Evolutionary conservation across 2,888 invertebrate genomes (phyloP), one percentile per base, ranked within the genome.

Genomic region (Peribatodes rhomboidaria): DNA sequence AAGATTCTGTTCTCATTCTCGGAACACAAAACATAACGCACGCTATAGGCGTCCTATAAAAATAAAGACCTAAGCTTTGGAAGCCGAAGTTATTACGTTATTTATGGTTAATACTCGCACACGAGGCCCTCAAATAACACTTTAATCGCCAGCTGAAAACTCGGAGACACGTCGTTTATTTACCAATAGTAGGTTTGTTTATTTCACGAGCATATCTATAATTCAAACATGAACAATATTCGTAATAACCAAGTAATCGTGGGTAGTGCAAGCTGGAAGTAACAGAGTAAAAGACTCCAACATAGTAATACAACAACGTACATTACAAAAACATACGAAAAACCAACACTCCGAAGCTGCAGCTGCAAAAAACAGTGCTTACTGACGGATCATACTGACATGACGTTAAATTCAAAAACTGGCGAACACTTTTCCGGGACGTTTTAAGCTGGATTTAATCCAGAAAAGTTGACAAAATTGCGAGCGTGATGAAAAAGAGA

Each of bases 51-150:
- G 16, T 33, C 14, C 31, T 16, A 49, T 4, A 35, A 50, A 37
- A 37, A 20, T 50, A 50, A 35, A 50, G 35, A 37, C 20, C 35
- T 35, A 35, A 35, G 35, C 50, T 50, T 50, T 50, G 50, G 37
- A 50, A 50, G 50, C 50, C 50, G 44, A 20, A 14, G 11, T 49
- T 33, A 50, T 37, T 35, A 35, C 49, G 49, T 49, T 49, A 33
- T 16, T 18, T 14, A 8, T 49, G 27, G 11, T 27, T 47, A 13
- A n/a, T 49, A 14, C 18, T 31, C 35, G 13, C 9, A 7, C 18
- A n/a, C n/a, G 35, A 35, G 2, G 35, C 18, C 27, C 16, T 31
- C 10, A 31, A 37, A 37, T n/a, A 35, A 50, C 50, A 35, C 13
- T 50, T 50, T 8, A 20, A 50, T 6, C 33, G 31, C 33, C 16